Evolutionary conservation across 2,888 invertebrate genomes (phyloP).

Genomic region (Notocelia uddmanniana): DNA sequence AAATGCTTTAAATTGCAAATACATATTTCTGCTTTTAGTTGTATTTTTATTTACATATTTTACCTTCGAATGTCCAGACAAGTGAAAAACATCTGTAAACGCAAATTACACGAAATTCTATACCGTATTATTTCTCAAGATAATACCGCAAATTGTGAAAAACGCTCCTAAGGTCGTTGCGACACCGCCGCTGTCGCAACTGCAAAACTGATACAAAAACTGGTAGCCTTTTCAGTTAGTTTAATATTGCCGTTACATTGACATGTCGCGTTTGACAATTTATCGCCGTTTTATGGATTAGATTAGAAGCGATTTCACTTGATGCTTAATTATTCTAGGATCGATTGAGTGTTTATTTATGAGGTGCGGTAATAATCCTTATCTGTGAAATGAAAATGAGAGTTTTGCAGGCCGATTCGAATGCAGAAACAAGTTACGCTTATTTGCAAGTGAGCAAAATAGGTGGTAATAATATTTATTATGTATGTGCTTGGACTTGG

Average conservation of each 20-base stretch:
- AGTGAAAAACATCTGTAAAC: background rate
- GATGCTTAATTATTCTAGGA: constrained; percentile 20
- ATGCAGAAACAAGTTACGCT: background rate
- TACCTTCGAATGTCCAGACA: background rate
- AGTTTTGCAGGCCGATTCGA: background rate
- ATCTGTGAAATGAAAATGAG: background rate
- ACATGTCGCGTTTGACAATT: constrained; percentile 39
- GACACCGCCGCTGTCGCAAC: constrained; percentile 30
- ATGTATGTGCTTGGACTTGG: background rate
- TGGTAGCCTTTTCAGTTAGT: constrained; percentile 30
- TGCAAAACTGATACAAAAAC: constrained; percentile 37
- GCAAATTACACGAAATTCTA: constrained; percentile 40
- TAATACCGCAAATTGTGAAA: constrained; percentile 46
- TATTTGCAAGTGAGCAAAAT: background rate
- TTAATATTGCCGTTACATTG: constrained; percentile 36
- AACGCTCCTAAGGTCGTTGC: constrained; percentile 43
- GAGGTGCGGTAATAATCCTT: constrained; percentile 9
- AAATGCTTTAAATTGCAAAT: too few species aligned
- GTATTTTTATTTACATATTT: background rate
- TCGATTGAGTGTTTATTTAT: constrained; percentile 10
- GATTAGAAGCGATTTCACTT: constrained; percentile 35
- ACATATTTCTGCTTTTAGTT: too few species aligned
- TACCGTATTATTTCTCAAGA: constrained; percentile 43
- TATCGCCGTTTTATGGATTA: constrained; percentile 38
- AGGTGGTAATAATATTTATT: background rate